Evolutionary conservation across 2,888 invertebrate species (phyloP).

Genomic region (Siphlonurus alternatus): DNA sequence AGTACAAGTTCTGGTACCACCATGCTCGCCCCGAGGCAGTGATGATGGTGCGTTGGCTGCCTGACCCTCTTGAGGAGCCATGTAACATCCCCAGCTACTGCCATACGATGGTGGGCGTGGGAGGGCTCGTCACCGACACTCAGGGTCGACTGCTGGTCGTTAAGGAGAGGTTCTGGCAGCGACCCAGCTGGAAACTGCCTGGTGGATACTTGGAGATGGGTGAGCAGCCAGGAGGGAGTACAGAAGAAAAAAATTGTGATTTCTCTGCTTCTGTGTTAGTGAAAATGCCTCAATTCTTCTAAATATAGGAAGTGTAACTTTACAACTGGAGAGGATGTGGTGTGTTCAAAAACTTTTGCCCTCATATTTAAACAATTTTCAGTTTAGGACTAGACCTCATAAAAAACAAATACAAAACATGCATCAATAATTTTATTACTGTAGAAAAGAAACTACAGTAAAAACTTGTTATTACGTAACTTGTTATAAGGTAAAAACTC

Average conservation of each 20-base stretch:
- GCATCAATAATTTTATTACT: too few species aligned
- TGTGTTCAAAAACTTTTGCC: too few species aligned
- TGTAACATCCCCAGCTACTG: constrained; percentile 59
- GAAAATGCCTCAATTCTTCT: too few species aligned
- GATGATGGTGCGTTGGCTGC: constrained; percentile 69
- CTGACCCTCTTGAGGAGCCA: constrained; percentile 27
- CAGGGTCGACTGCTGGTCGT: constrained; percentile 63
- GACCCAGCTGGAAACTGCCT: constrained; percentile 71
- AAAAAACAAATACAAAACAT: too few species aligned
- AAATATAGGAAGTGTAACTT: too few species aligned
- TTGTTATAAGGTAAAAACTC: too few species aligned
- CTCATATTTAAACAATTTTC: constrained; percentile 1
- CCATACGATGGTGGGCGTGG: constrained; percentile 69
- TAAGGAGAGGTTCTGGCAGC: constrained; percentile 43
- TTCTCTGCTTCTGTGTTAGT: too few species aligned
- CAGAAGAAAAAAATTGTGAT: too few species aligned
- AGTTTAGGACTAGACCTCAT: not conserved
- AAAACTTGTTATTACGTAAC: too few species aligned
- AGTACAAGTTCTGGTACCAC: constrained; percentile 74
- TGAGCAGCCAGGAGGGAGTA: too few species aligned
- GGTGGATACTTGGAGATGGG: constrained; percentile 69
- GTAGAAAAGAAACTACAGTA: too few species aligned
- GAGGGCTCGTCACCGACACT: constrained; percentile 68
- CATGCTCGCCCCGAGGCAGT: constrained; percentile 66
- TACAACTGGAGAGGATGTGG: too few species aligned